Conservation (phyloP, 1,140 invertebrate genomes). For the Vanessa tameamea region DNA sequence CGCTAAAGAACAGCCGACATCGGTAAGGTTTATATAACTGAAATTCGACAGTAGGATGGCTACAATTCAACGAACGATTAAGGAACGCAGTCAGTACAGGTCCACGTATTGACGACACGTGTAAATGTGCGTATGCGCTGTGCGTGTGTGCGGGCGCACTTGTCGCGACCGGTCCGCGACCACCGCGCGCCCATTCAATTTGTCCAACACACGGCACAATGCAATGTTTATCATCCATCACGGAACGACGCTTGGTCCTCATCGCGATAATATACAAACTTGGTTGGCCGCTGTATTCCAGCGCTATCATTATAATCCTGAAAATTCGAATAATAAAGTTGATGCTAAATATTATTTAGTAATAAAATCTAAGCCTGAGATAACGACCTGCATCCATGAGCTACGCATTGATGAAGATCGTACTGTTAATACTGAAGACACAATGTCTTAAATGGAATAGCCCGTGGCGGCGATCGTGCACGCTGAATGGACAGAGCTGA, state of each 20-base stretch:
- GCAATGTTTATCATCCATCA: conserved; percentile 27
- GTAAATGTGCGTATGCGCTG: background rate
- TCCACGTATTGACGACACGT: background rate
- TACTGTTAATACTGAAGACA: background rate
- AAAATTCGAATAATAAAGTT: no score
- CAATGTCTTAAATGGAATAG: background rate
- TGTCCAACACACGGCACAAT: conserved; percentile 15
- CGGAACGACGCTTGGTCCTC: conserved; percentile 20
- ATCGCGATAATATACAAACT: conserved; percentile 13
- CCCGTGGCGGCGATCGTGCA: background rate
- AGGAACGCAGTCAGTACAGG: conserved; percentile 10
- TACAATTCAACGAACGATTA: background rate
- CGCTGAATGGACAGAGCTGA: background rate
- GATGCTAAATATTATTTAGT: no score
- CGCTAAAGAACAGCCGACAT: no score
- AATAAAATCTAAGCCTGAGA: no score
- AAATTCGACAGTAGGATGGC: conserved; percentile 3
- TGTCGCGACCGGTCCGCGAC: conserved; percentile 23
- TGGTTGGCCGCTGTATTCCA: background rate
- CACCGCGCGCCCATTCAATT: conserved; percentile 27
- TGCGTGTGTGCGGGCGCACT: conserved; percentile 15
- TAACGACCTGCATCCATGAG: background rate
- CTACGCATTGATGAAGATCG: background rate
- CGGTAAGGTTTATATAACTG: background rate
- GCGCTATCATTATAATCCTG: no score